Evolutionary conservation across 2,113 vertebrate genomes (phyloP).

Genomic region (Lethenteron reissneri): DNA sequence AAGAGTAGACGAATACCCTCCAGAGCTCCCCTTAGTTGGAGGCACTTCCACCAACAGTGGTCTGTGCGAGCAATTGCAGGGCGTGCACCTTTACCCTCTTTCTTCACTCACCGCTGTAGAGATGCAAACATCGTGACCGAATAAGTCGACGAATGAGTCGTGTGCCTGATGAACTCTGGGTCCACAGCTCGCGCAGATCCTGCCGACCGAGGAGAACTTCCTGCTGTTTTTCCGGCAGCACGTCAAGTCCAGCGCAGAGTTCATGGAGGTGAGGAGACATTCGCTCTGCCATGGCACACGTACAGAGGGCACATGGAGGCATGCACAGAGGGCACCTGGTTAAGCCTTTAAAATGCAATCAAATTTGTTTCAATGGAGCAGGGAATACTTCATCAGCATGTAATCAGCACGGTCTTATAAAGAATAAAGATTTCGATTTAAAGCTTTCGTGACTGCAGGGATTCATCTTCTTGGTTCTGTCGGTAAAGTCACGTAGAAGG

Average conservation of each 20-base stretch:
- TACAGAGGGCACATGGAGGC: background rate
- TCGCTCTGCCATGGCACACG: too few relatives aligned
- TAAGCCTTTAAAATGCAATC: too few relatives aligned
- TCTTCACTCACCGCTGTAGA: background rate
- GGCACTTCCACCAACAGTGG: background rate
- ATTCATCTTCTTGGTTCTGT: too few relatives aligned
- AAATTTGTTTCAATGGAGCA: too few relatives aligned
- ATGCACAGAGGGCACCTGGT: too few relatives aligned
- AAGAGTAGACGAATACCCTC: background rate
- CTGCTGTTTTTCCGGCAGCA: conserved; percentile 79
- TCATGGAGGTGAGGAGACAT: conserved; percentile 57
- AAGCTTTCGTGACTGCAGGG: too few relatives aligned
- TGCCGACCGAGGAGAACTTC: conserved; percentile 89
- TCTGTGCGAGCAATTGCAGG: background rate
- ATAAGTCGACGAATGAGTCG: background rate
- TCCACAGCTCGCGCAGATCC: conserved; percentile 64
- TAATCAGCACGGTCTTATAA: too few relatives aligned
- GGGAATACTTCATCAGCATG: too few relatives aligned
- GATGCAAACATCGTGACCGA: background rate
- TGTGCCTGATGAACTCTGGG: conserved; percentile 6
- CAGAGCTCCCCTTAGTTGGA: background rate
- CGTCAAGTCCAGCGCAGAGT: conserved; percentile 62
- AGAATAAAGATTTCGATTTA: too few relatives aligned
- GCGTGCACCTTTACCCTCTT: background rate
- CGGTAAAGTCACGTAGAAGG: too few relatives aligned